These are phyloP conservation scores for Temnothorax curvispinosus DNA, from an alignment of 1,140 invertebrate species.

Conservation along the genomic window DNA sequence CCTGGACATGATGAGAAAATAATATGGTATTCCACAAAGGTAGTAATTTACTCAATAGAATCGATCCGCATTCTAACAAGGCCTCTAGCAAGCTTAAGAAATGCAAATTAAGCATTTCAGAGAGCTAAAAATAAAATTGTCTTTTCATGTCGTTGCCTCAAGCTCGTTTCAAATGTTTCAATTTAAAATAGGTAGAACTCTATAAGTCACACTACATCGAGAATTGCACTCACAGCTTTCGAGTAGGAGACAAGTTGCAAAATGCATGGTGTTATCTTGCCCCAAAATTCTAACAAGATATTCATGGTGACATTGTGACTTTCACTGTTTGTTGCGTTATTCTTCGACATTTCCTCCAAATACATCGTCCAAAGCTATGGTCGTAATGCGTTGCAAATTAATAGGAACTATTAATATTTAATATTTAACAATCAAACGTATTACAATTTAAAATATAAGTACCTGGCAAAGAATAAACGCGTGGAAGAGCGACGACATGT, in stretches of 20 bases:
- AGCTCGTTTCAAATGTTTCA: not conserved
- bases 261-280: slow-evolving; percentile 97
- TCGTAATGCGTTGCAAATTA: not conserved
- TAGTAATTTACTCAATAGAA: slow-evolving; percentile 94
- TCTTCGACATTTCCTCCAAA: slow-evolving; percentile 94
- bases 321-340: slow-evolving; percentile 89
- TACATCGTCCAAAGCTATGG: slow-evolving; percentile 98
- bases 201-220: not conserved
- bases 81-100: slow-evolving; percentile 98
- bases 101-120: slow-evolving; percentile 99
- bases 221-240: slow-evolving; percentile 90
- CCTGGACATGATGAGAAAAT: slow-evolving; percentile 94
- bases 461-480: slow-evolving; percentile 94
- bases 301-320: slow-evolving; percentile 90
- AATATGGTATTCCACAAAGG: slow-evolving; percentile 96
- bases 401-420: not conserved
- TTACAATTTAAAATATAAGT: slow-evolving; percentile 49
- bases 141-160: not conserved
- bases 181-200: not conserved
- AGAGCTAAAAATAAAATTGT: slow-evolving; percentile 88
- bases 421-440: not conserved
- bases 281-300: slow-evolving; percentile 99
- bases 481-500: slow-evolving; percentile 96
- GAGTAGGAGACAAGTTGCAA: slow-evolving; percentile 97
- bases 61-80: slow-evolving; percentile 97